Evolutionary conservation across 2,113 vertebrate species (phyloP), one percentile per base, ranked within the genome.

Genomic region (Myxocyprinus asiaticus): DNA sequence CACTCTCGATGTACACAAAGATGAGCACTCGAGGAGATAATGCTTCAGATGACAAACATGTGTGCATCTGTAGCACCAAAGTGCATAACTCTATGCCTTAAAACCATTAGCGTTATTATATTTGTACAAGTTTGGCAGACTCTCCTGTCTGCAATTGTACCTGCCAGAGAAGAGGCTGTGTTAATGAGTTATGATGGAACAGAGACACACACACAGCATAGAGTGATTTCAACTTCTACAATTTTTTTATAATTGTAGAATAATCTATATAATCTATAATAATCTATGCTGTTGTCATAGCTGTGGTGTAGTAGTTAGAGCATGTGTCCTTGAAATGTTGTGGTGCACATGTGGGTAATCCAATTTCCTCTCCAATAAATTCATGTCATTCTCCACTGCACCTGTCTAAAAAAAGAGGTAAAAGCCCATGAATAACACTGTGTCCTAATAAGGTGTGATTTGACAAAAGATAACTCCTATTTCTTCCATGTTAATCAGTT

Each of bases 51-150:
- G 45, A 50, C 58, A 63, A 43, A 58, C 58, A 63, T 45, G 6
- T 61, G 71, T 50, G 58, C 45, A 12, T 50, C 72, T 50, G 11
- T 6, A 50, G 72, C 72, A 2, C 47, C 11, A 4, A 48, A 70
- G 51, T 15, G 4, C 50, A 3, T 42, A 62, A 74, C 72, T 74
- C 45, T 74, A 58, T 74, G 15, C 43, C 11, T 12, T 50, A 74
- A 74, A 74, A 74, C 58, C 72, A 74, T 74, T 74, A 74, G 17
- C 44, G 17, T 74, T 74, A 74, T 74, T 74, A 63, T 74, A 74
- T 59, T 74, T 74, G 72, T 33, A 74, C 62, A 45, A 50, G 58
- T 74, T 14, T 45, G 44, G 72, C 45, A 74, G 70, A 73, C 72
- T 63, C 72, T 74, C 45, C 58, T 51, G 72, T 74, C 44, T 50